These are phyloP conservation scores for Camponotus pennsylvanicus DNA, from an alignment of 1,140 invertebrate species.

Conservation along the genomic window DNA sequence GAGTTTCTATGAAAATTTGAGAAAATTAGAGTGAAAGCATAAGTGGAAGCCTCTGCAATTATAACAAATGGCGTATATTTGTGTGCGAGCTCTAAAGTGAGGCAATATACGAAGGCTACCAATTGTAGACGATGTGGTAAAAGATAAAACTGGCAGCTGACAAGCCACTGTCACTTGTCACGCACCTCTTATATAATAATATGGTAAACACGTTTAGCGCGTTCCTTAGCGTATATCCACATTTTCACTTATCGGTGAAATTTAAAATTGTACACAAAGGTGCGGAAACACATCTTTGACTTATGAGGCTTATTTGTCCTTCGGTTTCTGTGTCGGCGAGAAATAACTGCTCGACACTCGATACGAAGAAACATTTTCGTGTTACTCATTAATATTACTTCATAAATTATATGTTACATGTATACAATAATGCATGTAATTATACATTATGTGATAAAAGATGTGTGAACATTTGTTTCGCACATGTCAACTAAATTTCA, in stretches of 20 bases:
- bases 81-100: constrained; percentile 31
- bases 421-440: not conserved
- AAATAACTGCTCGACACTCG: constrained; percentile 9
- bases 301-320: not conserved
- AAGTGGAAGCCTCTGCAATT: not conserved
- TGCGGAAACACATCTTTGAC: constrained; percentile 24
- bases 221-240: not conserved
- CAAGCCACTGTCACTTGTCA: constrained; percentile 37
- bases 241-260: constrained; percentile 27
- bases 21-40: not conserved
- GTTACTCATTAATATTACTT: not conserved
- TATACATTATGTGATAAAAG: not conserved
- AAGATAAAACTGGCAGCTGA: constrained; percentile 50
- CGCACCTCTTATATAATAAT: constrained; percentile 52
- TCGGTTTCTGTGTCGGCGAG: not conserved
- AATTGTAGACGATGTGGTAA: constrained; percentile 43
- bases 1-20: constrained; percentile 16
- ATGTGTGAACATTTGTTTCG: not conserved
- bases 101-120: constrained; percentile 38
- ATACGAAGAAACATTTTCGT: not conserved
- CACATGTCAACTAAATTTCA: not conserved
- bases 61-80: not conserved
- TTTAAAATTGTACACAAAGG: constrained; percentile 28
- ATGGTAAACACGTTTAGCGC: not conserved
- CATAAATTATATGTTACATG: not conserved